Base-by-base conservation (phyloP, 2,797 vertebrate species). In the Sphenopsis melanotis region DNA sequence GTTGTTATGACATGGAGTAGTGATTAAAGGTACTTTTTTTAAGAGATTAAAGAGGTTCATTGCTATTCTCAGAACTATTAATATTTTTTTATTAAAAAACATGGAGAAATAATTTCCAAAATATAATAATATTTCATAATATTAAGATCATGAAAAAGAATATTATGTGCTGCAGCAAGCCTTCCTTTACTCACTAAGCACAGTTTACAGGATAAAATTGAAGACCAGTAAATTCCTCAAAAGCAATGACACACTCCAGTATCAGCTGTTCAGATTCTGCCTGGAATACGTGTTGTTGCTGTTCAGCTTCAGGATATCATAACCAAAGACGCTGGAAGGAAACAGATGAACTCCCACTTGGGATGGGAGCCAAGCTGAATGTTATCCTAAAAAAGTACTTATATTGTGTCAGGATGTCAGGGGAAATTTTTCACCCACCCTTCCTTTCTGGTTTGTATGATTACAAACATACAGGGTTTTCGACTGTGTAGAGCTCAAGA, bases 251-350 rank as follows among this genome's bases (percentile, higher is more conserved):
- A 68, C 42, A 46, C 3, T 32, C 17, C 17, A 36, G 9, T 72
- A 76, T 68, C 47, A 64, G 42, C 42, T 92, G 46, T 65, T 75
- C 39, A 53, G 3, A 59, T 89, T 89, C 59, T 79, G 63, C 42
- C 82, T 79, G 47, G 66, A 76, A 87, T 34, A 32, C 0, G 0
- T 50, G 12, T 9, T 61, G 30, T 42, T 82, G 23, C 7, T 87
- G 14, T 79, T 87, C 70, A 76, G 42, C 75, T 76, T 79, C 2
- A 3, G 70, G 55, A 69, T 76, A 79, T 42, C 78, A 61, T n/a
- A 87, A 53, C 21, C 23, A 53, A 93, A 84, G 59, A 61, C 42
- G 50, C 22, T 76, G 59, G 55, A 87, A 82, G 71, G 79, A 95
- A 94, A 89, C 13, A 91, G 46, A 90, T 91, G 9, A 89, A 84